Evolutionary conservation across 2,113 vertebrate genomes (phyloP), one percentile per base, ranked within the genome.

Genomic region (Halcyon malimbica): DNA sequence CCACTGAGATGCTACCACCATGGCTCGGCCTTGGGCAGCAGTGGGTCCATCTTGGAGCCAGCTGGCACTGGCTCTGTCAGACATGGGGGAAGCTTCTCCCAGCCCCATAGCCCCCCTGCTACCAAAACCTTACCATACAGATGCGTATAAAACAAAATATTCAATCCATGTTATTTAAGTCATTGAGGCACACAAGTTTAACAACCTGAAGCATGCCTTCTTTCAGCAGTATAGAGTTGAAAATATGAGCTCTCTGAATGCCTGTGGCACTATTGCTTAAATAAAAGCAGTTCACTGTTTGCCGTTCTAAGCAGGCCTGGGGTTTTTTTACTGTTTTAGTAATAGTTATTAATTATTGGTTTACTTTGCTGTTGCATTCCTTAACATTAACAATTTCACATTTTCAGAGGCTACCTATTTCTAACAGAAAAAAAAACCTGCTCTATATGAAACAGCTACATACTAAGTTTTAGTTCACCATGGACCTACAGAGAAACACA

Each of bases 161-260:
- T 59, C 15, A n/a, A 0, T 19, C 44, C 24, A 4, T 53, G 5
- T 54, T 87, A 87, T 75, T 97, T 96, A 90, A 84, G 37, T 71
- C 5, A 35, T 64, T 56, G 65, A 79, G 11, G 10, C 1, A 20
- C 13, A 33, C 7, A 20, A 9, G 23, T 74, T 76, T 87, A 76
- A 29, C 23, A 70, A 33, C 15, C 20, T 35, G 19, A 82, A 42
- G 51, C 8, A 59, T 1, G 2, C 8, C 8, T 77, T 70, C 78
- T 24, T 78, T 94, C 13, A 70, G 69, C 15, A 35, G 35, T 35
- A 35, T 35, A 35, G 35, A 35, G 35, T 35, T 35, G 35, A 35
- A 35, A 35, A 35, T 35, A 35, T 1, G 4, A 1, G 0, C 21
- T 65, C 18, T 79, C 10, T 54, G 21, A 35, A 2, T 44, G 63